Base-by-base conservation (phyloP, 2,113 vertebrate species). In the Pycnonotus jocosus region DNA sequence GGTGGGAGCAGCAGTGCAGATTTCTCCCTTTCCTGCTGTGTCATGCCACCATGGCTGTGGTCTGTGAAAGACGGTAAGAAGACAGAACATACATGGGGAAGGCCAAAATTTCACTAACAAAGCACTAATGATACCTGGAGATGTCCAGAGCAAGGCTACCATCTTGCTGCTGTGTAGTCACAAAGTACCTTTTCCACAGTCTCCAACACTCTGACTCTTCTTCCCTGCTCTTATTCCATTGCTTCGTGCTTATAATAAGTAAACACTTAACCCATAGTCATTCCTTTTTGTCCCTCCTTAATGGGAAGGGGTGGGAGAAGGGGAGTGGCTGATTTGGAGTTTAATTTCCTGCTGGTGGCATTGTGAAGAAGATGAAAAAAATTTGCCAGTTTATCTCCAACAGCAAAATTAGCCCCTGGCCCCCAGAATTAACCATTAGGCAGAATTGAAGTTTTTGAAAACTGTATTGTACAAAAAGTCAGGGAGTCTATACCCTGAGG, bases 221-320 rank as follows among this genome's bases (percentile, higher is more conserved):
- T 68, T 30, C 28, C 4, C 18, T 47, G 11, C 15, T 61, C 33
- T 53, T 37, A 25, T 25, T 37, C 38, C 38, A 11, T 10, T 37
- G 8, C 21, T 71, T 61, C 8, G 7, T 44, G 13, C 20, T 31
- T 44, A 6, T 13, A 25, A 17, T 22, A 38, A 77, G 11, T 15
- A 68, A 68, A 33, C 28, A 15, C 9, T 58, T 37, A 44, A 68
- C 11, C 22, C 5, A 15, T 12, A 51, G 15, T 23, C 14, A 51
- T 22, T 60, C 12, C 6, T 68, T 77, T 37, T 37, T 18, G 11
- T 44, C 22, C 45, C 15, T 60, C 27, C 5, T 8, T 60, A 60
- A 37, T 33, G 0, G 0, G 14, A 60, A 42, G 18, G 27, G 7
- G 2, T 33, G 17, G 13, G 42, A 6, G 6, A 35, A 76, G 2